Base-by-base conservation (phyloP, 2,888 invertebrate species). In the Agrochola lota region DNA sequence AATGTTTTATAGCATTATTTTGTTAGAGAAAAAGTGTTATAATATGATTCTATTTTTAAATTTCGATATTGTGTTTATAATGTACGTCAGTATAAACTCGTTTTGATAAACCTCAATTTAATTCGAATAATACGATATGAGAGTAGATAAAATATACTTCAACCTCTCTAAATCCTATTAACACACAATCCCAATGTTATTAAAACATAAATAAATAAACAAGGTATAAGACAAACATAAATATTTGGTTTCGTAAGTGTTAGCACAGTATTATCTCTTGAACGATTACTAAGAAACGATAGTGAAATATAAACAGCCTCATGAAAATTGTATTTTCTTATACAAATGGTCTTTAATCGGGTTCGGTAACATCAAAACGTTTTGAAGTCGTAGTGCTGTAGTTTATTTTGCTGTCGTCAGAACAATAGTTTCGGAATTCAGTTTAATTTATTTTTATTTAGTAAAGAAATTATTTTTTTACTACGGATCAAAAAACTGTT, bases 241-340 rank as follows among this genome's bases (percentile, higher is more conserved):
- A 85, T 64, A 77, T 73, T 79, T 71, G 52, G 43, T 17, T 43
- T 49, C 40, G 20, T 20, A 23, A 64, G 26, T 73, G 81, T 74
- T 70, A 30, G 35, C 23, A 26, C 43, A 57, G 46, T 43, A 60
- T 71, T 80, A 70, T 72, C 69, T 80, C 67, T 69, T 60, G 46
- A 81, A 77, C 46, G 81, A 72, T 72, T 69, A 79, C 80, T 85
- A 81, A 76, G 88, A 87, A 85, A 74, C 81, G 81, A 82, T 90
- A 89, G 90, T 90, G 81, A 83, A 90, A 90, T 67, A 84, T 80
- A 87, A 91, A 90, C 89, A 89, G 78, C 40, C 68, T 74, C 76
- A 70, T 80, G 78, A 78, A 84, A 86, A 85, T 88, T 82, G 84
- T 87, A 82, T 87, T 78, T 80, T 80, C 86, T 40, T 84, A 71